Conservation (phyloP, 2,113 vertebrate genomes). For the Chaetura pelagica region DNA sequence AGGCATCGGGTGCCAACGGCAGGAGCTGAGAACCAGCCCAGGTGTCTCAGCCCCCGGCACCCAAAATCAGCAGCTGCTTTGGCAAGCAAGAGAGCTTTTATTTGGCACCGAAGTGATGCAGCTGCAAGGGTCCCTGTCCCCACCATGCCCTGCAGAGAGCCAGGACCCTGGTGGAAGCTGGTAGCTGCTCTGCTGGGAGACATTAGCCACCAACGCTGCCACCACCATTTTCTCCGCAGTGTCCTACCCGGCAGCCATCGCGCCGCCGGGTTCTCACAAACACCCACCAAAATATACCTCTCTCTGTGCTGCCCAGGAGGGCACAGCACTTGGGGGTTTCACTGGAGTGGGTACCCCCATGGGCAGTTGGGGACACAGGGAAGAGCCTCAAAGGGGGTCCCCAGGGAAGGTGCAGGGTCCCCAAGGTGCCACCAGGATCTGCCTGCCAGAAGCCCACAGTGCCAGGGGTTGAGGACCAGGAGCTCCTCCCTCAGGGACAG, state of each 20-base stretch:
- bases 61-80: neutral
- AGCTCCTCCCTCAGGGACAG: fast-evolving
- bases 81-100: neutral
- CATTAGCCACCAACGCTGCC: fast-evolving
- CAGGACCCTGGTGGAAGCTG: neutral
- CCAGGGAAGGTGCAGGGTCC: neutral
- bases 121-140: neutral
- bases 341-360: fast-evolving
- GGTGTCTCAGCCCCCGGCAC: neutral
- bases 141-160: fast-evolving
- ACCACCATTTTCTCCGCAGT: fast-evolving
- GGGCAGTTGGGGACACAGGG: neutral
- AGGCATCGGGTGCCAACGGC: neutral
- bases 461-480: neutral
- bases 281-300: neutral
- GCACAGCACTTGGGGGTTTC: fast-evolving
- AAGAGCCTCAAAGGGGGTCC: neutral
- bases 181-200: neutral
- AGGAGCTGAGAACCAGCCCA: neutral
- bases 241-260: neutral
- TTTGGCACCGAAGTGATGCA: neutral
- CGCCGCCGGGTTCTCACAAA: neutral
- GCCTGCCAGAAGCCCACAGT: neutral
- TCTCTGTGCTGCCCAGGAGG: fast-evolving
- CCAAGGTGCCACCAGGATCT: neutral